Conservation (phyloP, 2,113 vertebrate species). For the Gymnorhina tibicen region DNA sequence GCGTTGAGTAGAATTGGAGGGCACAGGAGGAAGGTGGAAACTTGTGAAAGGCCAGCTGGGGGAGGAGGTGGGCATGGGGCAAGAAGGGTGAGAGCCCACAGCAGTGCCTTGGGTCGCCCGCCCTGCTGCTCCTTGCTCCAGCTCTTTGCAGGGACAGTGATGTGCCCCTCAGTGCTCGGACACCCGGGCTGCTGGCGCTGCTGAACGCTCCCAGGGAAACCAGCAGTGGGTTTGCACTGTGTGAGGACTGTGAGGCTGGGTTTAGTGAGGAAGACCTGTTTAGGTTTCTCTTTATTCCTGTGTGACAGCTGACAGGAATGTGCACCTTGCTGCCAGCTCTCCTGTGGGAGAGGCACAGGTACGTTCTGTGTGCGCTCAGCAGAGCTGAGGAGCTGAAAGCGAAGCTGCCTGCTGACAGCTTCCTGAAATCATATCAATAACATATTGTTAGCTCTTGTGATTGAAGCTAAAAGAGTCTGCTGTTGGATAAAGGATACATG, state of each 20-base stretch:
- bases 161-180: neutral
- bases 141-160: neutral
- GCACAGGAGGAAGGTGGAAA: neutral
- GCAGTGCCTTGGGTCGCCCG: neutral
- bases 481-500: constrained; percentile 61
- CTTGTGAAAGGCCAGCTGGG: neutral
- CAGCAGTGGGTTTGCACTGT: rapidly evolving
- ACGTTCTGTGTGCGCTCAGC: constrained; percentile 69
- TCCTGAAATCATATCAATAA: constrained; percentile 84
- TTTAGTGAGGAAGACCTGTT: constrained; percentile 9
- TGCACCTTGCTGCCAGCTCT: constrained; percentile 71
- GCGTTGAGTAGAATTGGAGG: neutral
- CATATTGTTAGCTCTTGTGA: constrained; percentile 77
- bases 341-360: constrained; percentile 71
- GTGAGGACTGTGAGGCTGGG: neutral
- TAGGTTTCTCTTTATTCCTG: constrained; percentile 2
- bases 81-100: neutral
- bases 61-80: neutral
- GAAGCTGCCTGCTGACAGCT: constrained; percentile 85
- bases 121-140: neutral
- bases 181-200: rapidly evolving
- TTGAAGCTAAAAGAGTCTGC: constrained; percentile 59
- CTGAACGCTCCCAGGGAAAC: neutral
- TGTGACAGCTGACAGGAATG: constrained; percentile 39
- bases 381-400: constrained; percentile 77